A percentile compares a stretch with the other conserved stretches of the same genome.
phyloP scores from a whole-genome alignment of 2,797 vertebrate species.

The Falco rusticolus region DNA sequence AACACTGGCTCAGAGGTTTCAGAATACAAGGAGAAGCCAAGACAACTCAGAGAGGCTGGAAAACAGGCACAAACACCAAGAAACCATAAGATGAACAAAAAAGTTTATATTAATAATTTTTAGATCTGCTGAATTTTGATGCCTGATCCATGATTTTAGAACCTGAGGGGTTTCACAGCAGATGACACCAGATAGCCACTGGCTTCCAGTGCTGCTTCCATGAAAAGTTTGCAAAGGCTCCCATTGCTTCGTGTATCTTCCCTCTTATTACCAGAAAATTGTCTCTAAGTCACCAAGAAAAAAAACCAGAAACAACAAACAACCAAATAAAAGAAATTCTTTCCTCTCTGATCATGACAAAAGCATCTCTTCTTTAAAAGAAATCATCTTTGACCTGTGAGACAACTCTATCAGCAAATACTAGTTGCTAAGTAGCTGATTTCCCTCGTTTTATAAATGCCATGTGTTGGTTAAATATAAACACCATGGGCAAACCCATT shows the following conservation, averaged over 20 bases:
- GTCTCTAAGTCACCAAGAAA: not conserved
- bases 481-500: not conserved
- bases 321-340: not conserved
- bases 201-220: not conserved
- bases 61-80: not conserved
- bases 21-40: not conserved
- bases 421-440: not conserved
- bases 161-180: not conserved
- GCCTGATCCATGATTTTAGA: not conserved
- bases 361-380: not conserved
- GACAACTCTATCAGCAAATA: not conserved
- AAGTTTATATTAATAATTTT: not conserved
- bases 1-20: not conserved
- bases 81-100: fast-evolving
- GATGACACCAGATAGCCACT: not conserved
- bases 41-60: not conserved
- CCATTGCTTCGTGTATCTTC: not conserved
- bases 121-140: not conserved
- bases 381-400: not conserved
- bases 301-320: fast-evolving
- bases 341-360: not conserved
- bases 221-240: not conserved
- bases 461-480: not conserved
- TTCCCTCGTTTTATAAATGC: not conserved
- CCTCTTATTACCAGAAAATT: not conserved